Evolutionary conservation across 2,888 invertebrate genomes (phyloP), one percentile per base, ranked within the genome.

Genomic region (Drosophila peninsularis): DNA sequence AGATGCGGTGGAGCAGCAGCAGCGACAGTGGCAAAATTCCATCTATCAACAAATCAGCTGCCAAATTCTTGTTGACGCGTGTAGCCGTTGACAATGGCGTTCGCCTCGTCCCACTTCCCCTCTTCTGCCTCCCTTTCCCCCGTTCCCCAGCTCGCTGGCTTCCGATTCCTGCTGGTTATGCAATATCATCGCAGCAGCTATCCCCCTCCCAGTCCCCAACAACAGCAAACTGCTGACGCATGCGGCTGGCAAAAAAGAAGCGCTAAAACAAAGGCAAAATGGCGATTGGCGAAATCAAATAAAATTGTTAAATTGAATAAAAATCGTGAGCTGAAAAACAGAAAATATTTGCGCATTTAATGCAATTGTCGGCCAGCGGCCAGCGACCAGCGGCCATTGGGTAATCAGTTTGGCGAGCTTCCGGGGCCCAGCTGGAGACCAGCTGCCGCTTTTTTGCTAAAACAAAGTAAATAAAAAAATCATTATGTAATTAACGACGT

Each of bases 221-320:
- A n/a, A n/a, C n/a, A n/a, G n/a, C 57, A 67, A 66, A 77, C 73
- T 76, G 76, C 76, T 76, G 76, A 76, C 80, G 70, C 79, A 76
- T 61, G 75, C 47, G 60, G 52, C 79, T 70, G 70, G 45, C 50
- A 44, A 55, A 55, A 32, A 63, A 39, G 41, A 45, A 36, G 47
- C 47, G 44, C 54, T 44, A 52, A 66, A 82, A 32, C 62, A 77
- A 80, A 65, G 49, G 56, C 27, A 52, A 53, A 66, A 69, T 66
- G 45, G 52, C 61, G 53, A 79, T 70, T 75, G 62, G 54, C 56
- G 52, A 77, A 84, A 84, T 84, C 89, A 89, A 84, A 84, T 84
- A 85, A 84, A 84, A 85, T 89, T 87, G 88, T 84, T 84, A 88
- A 84, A 84, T 89, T 84, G 85, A 84, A 89, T 84, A 78, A 88